These are phyloP conservation scores for Xylocampa areola DNA, from an alignment of 2,888 invertebrate species.

Conservation along the genomic window DNA sequence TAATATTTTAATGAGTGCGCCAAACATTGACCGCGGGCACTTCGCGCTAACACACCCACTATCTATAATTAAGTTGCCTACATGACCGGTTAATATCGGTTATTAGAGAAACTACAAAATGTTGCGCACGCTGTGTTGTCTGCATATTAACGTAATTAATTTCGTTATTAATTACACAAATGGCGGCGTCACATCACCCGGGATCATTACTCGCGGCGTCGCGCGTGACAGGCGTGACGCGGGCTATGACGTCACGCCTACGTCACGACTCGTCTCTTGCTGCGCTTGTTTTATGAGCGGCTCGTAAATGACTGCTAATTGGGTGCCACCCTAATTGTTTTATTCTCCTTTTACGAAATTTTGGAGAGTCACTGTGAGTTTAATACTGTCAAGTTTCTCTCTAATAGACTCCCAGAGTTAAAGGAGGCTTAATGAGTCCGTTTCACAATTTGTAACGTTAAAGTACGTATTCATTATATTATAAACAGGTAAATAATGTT, in stretches of 20 bases:
- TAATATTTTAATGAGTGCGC: conserved; percentile 49
- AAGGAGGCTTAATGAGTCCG: conserved; percentile 24
- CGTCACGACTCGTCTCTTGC: conserved; percentile 33
- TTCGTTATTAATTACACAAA: conserved; percentile 52
- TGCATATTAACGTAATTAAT: conserved; percentile 53
- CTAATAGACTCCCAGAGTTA: conserved; percentile 27
- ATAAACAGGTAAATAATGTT: neutral
- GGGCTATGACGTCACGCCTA: neutral
- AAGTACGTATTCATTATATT: neutral
- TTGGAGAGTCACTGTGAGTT: conserved; percentile 44
- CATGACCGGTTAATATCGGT: conserved; percentile 33
- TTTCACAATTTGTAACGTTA: conserved; percentile 14
- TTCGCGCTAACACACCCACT: conserved; percentile 28
- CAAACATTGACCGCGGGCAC: conserved; percentile 32
- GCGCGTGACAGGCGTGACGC: conserved; percentile 3
- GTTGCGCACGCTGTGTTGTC: conserved; percentile 11
- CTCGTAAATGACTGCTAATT: conserved; percentile 53
- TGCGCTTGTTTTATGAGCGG: conserved; percentile 53
- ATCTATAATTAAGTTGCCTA: conserved; percentile 45
- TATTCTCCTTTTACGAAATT: conserved; percentile 40
- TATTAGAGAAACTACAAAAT: conserved; percentile 56
- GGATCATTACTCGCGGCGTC: conserved; percentile 47
- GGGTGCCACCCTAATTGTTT: conserved; percentile 54
- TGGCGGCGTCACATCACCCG: conserved; percentile 21
- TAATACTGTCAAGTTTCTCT: conserved; percentile 31